Base-by-base conservation (phyloP, 2,888 invertebrate species). In the Boloria selene region DNA sequence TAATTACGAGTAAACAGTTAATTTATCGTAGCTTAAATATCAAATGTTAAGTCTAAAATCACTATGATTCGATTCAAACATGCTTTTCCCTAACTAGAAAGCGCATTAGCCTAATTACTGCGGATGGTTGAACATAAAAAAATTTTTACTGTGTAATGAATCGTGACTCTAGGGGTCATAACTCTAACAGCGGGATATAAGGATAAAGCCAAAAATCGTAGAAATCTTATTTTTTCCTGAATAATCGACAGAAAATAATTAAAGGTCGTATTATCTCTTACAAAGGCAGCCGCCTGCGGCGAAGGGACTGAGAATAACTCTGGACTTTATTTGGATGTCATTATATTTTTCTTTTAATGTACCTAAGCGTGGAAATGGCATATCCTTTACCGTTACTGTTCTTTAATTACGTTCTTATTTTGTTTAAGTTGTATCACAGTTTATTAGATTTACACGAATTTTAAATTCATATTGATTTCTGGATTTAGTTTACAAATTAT, bases 101-200 rank as follows among this genome's bases (percentile, higher is more conserved):
- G 45, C 14, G 22, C 56, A 62, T 66, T 66, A 61, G 52, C 54
- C 66, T 61, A 56, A 66, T 62, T 66, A 61, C 42, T 56, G 13
- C 22, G 52, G 49, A 52, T 56, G 62, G 55, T 61, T 38, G 52
- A 58, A 62, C 45, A 13, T 56, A 51, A 38, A 61, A 56, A 52
- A 47, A 47, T n/a, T 47, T 55, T 56, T n/a, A 50, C 22, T 52
- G 61, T 45, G 51, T 62, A 61, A 66, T 66, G 56, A 66, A 62
- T 61, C 56, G 47, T 26, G 60, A 49, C 60, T 54, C 16, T 47
- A 26, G 52, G 31, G 49, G 44, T 50, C 17, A 49, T 49, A 45
- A 45, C 49, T 61, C 50, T 54, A 44, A 55, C 50, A 60, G 53
- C 31, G 49, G 59, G 59, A 16, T 49, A 31, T 4, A 14, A 6